A percentile compares a stretch with the other conserved stretches of the same genome.
Evolutionary conservation across 2,888 invertebrate species (phyloP).

Genomic region (Platerodrilus igneus): DNA sequence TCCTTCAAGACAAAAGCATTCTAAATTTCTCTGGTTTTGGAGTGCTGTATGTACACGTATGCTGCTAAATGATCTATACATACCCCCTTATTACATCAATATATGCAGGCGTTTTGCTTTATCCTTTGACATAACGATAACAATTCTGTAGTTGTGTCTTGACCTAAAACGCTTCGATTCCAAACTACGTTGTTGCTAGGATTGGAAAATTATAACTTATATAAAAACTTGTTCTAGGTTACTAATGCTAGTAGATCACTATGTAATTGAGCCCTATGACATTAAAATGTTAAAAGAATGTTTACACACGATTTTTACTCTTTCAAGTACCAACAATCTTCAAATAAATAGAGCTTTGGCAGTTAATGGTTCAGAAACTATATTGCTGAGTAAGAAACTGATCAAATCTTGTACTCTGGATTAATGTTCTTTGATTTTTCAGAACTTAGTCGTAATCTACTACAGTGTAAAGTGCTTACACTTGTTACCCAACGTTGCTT

Average conservation of each 20-base stretch:
- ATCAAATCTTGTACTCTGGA: not conserved
- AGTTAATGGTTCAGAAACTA: not conserved
- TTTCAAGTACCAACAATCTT: slow-evolving; percentile 1
- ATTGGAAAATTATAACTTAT: too few species aligned
- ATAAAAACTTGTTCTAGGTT: slow-evolving; percentile 33
- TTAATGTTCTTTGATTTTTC: not conserved
- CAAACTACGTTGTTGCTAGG: too few species aligned
- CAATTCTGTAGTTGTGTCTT: too few species aligned
- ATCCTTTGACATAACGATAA: too few species aligned
- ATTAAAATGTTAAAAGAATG: slow-evolving; percentile 17
- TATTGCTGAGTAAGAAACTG: slow-evolving; percentile 5
- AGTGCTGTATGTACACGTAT: too few species aligned
- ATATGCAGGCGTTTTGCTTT: too few species aligned
- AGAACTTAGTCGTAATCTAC: slow-evolving; percentile 11
- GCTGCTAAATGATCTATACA: too few species aligned
- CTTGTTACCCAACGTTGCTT: slow-evolving; percentile 34
- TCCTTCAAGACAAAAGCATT: too few species aligned
- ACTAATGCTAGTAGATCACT: slow-evolving; percentile 32
- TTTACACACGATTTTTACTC: slow-evolving; percentile 15
- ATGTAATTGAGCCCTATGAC: slow-evolving; percentile 27
- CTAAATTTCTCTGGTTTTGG: too few species aligned
- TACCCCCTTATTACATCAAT: too few species aligned
- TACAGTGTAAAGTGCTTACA: slow-evolving; percentile 22
- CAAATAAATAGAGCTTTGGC: slow-evolving; percentile 1
- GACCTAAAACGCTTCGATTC: too few species aligned